Evolutionary conservation across 2,797 vertebrate genomes (phyloP).

Genomic region (Pseudomugil tenellus): DNA sequence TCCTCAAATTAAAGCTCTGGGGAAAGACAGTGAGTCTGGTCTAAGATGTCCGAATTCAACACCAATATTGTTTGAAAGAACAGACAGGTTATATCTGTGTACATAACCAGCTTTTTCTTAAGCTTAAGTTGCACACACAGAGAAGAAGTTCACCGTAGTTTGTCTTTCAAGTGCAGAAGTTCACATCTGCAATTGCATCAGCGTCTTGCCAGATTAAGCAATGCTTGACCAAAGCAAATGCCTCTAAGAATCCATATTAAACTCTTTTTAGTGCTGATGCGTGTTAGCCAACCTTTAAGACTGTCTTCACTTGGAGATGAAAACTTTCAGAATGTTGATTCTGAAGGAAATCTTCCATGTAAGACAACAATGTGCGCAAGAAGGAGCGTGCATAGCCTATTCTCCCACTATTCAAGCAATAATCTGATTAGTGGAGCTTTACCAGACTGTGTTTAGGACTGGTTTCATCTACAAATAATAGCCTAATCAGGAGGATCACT

Average conservation of each 20-base stretch:
- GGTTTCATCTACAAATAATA: conserved; percentile 75
- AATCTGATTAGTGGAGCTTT: conserved; percentile 81
- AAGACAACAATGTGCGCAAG: conserved; percentile 15
- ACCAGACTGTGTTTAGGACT: conserved; percentile 73
- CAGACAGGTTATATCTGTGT: conserved; percentile 33
- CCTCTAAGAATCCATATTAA: conserved; percentile 28
- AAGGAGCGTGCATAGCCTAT: conserved; percentile 38
- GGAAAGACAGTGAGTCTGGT: conserved; percentile 16
- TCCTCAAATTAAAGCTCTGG: conserved; percentile 22
- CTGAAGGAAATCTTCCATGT: conserved; percentile 24
- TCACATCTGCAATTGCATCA: conserved; percentile 15
- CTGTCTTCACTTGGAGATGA: conserved; percentile 21
- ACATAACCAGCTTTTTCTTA: conserved; percentile 12
- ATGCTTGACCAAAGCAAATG: conserved; percentile 13
- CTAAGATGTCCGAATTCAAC: conserved; percentile 1
- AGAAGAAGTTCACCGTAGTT: conserved; percentile 15
- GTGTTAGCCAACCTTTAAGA: conserved; percentile 22
- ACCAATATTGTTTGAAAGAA: conserved; percentile 23
- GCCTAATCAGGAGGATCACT: conserved; percentile 64
- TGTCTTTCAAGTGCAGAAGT: conserved; percentile 4
- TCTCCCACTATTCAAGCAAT: conserved; percentile 62
- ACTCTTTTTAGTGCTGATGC: conserved; percentile 12
- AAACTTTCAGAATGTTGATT: conserved; percentile 31
- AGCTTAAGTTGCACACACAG: conserved; percentile 27
- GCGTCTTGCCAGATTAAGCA: conserved; percentile 17